phyloP scores from a whole-genome alignment of 2,113 vertebrate genomes.

The Aplodontia rufa region DNA sequence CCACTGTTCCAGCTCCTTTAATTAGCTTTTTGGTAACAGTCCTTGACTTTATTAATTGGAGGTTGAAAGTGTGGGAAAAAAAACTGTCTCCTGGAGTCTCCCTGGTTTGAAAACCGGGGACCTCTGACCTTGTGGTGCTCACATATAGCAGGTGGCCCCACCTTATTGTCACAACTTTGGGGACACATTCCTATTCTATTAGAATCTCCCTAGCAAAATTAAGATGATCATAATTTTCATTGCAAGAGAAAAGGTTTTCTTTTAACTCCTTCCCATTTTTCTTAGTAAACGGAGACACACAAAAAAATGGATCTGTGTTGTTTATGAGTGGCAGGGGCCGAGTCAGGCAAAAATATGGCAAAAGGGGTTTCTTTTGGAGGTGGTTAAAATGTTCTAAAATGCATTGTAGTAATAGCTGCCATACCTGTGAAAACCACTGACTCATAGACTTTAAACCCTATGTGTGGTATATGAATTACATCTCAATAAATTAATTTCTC shows the following conservation, averaged over 20 bases:
- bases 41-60: background rate
- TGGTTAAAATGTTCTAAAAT: background rate
- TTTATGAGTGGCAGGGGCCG: background rate
- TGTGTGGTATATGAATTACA: background rate
- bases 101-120: background rate
- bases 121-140: background rate
- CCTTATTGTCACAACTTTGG: background rate
- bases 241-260: background rate
- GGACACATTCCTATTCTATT: background rate
- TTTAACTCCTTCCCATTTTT: background rate
- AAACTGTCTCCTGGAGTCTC: background rate
- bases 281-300: background rate
- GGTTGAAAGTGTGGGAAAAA: background rate
- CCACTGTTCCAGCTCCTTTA: too few species aligned
- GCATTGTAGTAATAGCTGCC: background rate
- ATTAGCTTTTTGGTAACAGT: too few species aligned
- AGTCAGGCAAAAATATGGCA: rapidly evolving
- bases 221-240: background rate
- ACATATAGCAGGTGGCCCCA: too few species aligned
- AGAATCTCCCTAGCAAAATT: background rate
- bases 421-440: background rate
- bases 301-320: background rate
- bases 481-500: background rate
- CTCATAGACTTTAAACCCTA: background rate
- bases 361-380: background rate